Evolutionary conservation across 1,140 invertebrate genomes (phyloP).

Genomic region (Papilio polytes): DNA sequence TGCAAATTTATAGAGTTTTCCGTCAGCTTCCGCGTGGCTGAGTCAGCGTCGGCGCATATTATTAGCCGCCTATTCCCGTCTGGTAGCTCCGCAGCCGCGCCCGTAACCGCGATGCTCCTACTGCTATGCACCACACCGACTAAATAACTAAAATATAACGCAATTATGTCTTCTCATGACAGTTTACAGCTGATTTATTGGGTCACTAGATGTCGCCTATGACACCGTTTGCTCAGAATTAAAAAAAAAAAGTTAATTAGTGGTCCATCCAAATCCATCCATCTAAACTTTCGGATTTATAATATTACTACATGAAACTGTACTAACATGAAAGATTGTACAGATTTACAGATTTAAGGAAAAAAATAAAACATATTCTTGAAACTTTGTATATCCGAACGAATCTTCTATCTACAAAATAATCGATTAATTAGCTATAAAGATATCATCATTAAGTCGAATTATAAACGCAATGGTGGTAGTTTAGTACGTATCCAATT

Average conservation of each 20-base stretch:
- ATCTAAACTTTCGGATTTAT: no score
- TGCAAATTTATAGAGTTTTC: constrained; percentile 71
- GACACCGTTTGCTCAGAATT: no score
- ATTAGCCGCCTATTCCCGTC: constrained; percentile 72
- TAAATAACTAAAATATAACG: background rate
- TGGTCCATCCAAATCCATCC: no score
- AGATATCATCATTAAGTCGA: background rate
- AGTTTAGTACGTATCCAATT: background rate
- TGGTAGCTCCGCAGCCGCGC: constrained; percentile 40
- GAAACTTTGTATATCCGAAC: background rate
- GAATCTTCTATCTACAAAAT: background rate
- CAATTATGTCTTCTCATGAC: background rate
- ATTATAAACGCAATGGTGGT: background rate
- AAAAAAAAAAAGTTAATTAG: no score
- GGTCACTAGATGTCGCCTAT: background rate
- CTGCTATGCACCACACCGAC: constrained; percentile 32
- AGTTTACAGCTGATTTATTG: background rate
- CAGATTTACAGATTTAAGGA: no score
- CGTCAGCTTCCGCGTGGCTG: constrained; percentile 66
- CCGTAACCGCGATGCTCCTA: constrained; percentile 9
- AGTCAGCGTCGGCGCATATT: constrained; percentile 67
- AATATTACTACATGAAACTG: no score
- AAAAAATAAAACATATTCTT: background rate
- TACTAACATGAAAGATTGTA: no score
- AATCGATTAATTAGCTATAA: background rate